These are phyloP conservation scores for Parascotia fuliginaria DNA, from an alignment of 2,888 invertebrate genomes.

Conservation along the genomic window DNA sequence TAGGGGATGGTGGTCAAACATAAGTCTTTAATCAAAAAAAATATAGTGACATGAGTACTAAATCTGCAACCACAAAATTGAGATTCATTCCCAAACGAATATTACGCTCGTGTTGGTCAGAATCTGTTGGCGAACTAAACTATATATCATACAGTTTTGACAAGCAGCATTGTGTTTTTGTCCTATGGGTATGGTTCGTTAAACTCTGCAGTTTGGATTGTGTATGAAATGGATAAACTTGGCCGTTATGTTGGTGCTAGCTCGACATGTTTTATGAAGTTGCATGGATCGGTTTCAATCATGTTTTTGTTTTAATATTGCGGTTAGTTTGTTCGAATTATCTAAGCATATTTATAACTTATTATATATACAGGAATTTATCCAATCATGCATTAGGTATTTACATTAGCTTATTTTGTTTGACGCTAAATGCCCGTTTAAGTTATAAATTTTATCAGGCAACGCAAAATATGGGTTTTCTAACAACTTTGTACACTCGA, in stretches of 20 bases:
- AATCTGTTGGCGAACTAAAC: constrained; percentile 61
- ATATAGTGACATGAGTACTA: too few species aligned
- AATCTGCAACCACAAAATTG: constrained; percentile 63
- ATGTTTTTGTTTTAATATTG: background rate
- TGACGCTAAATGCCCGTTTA: too few species aligned
- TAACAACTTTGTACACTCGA: too few species aligned
- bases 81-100: constrained; percentile 62
- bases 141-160: constrained; percentile 73
- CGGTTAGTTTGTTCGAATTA: too few species aligned
- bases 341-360: too few species aligned
- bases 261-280: constrained; percentile 3
- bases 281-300: background rate
- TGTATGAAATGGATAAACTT: constrained; percentile 39
- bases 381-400: too few species aligned
- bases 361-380: too few species aligned
- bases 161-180: constrained; percentile 71
- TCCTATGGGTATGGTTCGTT: constrained; percentile 53
- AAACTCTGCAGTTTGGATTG: constrained; percentile 34
- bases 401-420: too few species aligned
- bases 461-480: too few species aligned
- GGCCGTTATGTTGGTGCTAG: constrained; percentile 5
- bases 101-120: constrained; percentile 57
- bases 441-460: too few species aligned
- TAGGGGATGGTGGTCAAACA: too few species aligned
- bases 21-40: too few species aligned